Evolutionary conservation across 2,888 invertebrate genomes (phyloP).

Genomic region (Tenodera sinensis): DNA sequence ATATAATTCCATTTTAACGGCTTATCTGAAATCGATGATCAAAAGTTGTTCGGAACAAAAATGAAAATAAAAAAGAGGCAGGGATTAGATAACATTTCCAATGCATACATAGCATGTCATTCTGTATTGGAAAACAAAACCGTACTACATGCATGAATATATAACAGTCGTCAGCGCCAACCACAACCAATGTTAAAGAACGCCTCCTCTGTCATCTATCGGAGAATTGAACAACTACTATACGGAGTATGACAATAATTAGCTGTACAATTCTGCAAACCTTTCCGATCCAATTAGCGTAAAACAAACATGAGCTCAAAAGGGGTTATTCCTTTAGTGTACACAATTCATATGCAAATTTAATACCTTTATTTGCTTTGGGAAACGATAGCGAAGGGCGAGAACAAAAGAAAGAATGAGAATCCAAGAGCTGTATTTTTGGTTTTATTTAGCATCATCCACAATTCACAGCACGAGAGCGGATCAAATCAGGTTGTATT

Average conservation of each 20-base stretch:
- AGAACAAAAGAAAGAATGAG: neutral
- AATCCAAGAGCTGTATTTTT: neutral
- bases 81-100: neutral
- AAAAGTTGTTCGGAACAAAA: neutral
- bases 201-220: neutral
- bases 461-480: neutral
- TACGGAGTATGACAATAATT: neutral
- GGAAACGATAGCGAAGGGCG: neutral
- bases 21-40: neutral
- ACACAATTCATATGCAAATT: neutral
- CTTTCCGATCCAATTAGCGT: neutral
- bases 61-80: neutral
- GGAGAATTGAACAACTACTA: neutral
- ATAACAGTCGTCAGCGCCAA: neutral
- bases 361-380: neutral
- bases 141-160: neutral
- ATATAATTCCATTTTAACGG: neutral
- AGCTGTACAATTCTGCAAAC: neutral
- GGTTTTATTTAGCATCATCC: neutral
- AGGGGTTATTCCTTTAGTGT: neutral
- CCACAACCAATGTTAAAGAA: neutral
- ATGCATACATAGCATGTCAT: neutral
- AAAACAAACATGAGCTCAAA: neutral
- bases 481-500: neutral
- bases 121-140: neutral